Base-by-base conservation (phyloP, 35 echinoderm and acorn worm genomes). In the Heliocidaris erythrogramma region DNA sequence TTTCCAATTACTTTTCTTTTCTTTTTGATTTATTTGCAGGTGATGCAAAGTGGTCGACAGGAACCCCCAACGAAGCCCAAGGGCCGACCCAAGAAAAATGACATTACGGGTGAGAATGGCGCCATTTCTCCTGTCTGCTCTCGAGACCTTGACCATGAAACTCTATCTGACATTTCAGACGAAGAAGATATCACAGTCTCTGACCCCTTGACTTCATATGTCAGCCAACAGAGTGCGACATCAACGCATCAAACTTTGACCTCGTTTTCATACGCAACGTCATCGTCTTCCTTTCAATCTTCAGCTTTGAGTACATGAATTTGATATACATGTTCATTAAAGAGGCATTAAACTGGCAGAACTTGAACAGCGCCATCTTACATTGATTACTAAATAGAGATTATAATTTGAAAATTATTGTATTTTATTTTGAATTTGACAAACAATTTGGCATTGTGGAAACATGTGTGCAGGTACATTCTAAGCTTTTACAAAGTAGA, bases 1-100 rank as follows among this genome's bases (percentile, higher is more conserved):
- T 42, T 42, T 42, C 35, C 3, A 42, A 42, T 1, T 1, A 42
- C 35, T 42, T 71, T 78, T 78, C 7, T 8, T 78, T 78, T 78
- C 65, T 78, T 21, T n/a, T 7, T 69, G 7, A 0, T 69, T 78
- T 17, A 7, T 21, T 8, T n/a, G 5, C 59, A 99, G 98, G 98
- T 99, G 30, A 95, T 99, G 49, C 98, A 99, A 95, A 93, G 96
- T 13, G 98, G 98, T 24, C 92, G 97, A 9, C 96, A 97, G 27
- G 97, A 99, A 87, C 93, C 98, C 9, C 98, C 98, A 49, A 99
- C 98, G 8, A 99, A 99, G 92, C 97, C 98, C 48, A 99, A 99
- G 88, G 98, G 98, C 8, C 86, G 98, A 94, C 98, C 98, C 13
- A 97, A 97, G 85, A 99, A 99, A 95, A 94, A 52, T 17, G 98